Conservation (phyloP, 2,113 vertebrate genomes). For the Rhadina sibilatrix region DNA sequence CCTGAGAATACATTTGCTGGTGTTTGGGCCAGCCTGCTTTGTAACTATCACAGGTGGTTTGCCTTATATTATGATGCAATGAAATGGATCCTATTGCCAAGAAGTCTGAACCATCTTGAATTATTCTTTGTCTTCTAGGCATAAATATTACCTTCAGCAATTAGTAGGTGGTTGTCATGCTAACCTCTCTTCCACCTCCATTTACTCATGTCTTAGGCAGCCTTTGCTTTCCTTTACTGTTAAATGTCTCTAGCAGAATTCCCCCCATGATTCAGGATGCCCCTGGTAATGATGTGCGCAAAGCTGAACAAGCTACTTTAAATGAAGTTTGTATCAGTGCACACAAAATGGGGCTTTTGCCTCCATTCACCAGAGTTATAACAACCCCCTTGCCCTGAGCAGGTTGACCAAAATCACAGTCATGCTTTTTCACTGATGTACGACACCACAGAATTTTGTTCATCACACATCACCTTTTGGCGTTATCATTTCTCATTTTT, state of each 20-base stretch:
- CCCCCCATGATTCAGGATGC: background rate
- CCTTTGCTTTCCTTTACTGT: background rate
- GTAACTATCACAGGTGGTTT: background rate
- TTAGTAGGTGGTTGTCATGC: background rate
- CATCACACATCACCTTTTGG: background rate
- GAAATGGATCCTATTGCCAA: background rate
- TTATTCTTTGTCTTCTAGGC: background rate
- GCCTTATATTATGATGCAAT: background rate
- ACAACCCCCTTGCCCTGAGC: background rate
- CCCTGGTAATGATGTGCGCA: background rate
- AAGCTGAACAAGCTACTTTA: background rate
- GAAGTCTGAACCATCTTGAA: background rate
- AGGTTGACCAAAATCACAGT: background rate
- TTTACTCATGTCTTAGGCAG: background rate
- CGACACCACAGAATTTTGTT: background rate
- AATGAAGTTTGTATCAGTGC: background rate
- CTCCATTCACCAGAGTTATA: background rate
- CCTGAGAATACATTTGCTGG: background rate
- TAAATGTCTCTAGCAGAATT: background rate
- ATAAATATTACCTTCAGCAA: background rate
- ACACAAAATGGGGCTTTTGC: background rate
- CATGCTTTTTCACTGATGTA: background rate
- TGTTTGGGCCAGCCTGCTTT: constrained; percentile 8
- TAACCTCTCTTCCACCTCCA: background rate
- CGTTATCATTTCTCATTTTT: background rate